Conservation (phyloP, 2,113 vertebrate genomes). For the Platycercus adscitus region DNA sequence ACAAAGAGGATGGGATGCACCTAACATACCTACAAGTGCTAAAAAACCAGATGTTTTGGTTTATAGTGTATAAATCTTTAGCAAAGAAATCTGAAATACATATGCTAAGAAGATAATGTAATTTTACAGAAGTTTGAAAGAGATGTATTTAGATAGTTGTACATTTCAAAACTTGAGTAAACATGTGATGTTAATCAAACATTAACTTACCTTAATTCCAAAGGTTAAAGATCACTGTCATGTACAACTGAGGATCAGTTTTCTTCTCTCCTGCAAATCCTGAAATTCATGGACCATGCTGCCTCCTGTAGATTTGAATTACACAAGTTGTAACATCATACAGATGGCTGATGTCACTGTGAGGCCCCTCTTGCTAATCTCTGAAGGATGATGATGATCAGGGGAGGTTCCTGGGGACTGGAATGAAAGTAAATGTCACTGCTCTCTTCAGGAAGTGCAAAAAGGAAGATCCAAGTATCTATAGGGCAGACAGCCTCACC, state of each 20-base stretch:
- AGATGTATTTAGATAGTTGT: not conserved
- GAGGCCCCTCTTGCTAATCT: not conserved
- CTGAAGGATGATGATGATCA: not conserved
- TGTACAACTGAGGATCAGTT: not conserved
- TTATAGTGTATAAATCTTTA: not conserved
- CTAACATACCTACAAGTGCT: not conserved
- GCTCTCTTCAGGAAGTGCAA: not conserved
- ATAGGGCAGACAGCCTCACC: not conserved
- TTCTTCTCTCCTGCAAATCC: not conserved
- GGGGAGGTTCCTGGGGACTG: not conserved
- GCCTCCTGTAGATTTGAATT: not conserved
- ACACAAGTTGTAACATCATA: not conserved
- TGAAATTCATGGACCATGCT: not conserved
- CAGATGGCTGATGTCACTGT: not conserved
- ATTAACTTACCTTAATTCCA: not conserved
- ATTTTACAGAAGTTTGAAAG: not conserved
- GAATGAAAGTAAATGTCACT: not conserved
- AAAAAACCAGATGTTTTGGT: not conserved
- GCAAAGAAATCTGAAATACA: not conserved
- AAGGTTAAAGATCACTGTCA: not conserved
- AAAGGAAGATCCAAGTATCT: not conserved
- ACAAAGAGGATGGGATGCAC: not conserved
- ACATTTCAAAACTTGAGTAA: not conserved
- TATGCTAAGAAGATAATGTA: not conserved
- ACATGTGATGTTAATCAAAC: not conserved